Evolutionary conservation across 2,113 vertebrate species (phyloP), one percentile per base, ranked within the genome.

Genomic region (Melanotaenia duboulayi): DNA sequence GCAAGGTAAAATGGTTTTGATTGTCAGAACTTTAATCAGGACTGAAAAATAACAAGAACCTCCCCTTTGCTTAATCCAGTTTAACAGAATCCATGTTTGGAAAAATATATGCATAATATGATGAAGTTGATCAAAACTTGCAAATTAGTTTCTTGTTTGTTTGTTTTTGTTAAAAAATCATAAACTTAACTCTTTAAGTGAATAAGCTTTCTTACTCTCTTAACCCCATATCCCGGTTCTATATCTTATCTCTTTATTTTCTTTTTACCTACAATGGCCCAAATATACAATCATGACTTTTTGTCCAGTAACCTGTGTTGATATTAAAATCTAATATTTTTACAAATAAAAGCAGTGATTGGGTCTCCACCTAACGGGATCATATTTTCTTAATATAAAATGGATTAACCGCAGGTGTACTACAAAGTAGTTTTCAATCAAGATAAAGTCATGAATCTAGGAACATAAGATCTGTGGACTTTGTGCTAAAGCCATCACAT

Each of bases 1-100:
- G 97, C 96, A 89, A 96, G 95, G 98, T 98, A 95, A 73, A 64
- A 40, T 35, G 56, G 19, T 35, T 70, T n/a, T 11, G 5, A 46
- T 46, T 23, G 28, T 49, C 8, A 24, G 20, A 64, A 28, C 9
- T 51, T 0, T 39, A 4, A 9, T 10, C 28, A 4, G 39, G 11
- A 2, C 39, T 40, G 39, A 40, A 40, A 37, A 12, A 11, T 12
- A 11, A 12, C 39, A 40, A 40, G 12, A 12, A 40, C 12, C 12
- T 40, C 39, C 12, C 3, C 39, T 11, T 40, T 40, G 11, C 11
- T 12, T 12, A 40, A 10, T 40, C 11, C 39, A 11, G 8, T 40
- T 40, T 40, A 3, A 40, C 39, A 40, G 12, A 40, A 40, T 2
- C 6, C 39, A 12, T 12, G 9, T 40, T 40, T 11, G 39, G 39